A percentile compares a stretch with the other conserved stretches of the same genome.
phyloP scores from a whole-genome alignment of 2,113 vertebrate genomes.

The Odobenus rosmarus region DNA sequence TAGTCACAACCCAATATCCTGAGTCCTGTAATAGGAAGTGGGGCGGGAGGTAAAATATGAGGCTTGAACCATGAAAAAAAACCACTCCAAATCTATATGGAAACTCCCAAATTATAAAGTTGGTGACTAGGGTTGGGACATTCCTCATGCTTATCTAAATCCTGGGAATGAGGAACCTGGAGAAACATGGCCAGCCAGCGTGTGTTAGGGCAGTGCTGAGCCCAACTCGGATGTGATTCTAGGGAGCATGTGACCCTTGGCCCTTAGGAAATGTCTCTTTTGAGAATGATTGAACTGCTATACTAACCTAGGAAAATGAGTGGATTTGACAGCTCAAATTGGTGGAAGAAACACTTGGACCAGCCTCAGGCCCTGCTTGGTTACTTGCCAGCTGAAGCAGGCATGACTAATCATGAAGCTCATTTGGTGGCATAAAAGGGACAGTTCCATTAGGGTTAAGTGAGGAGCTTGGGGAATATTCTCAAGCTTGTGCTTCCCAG shows the following conservation, averaged over 20 bases:
- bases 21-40: neutral
- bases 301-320: conserved; percentile 17
- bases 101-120: neutral
- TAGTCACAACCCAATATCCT: neutral
- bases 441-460: conserved; percentile 50
- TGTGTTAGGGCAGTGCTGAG: neutral
- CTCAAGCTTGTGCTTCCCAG: neutral
- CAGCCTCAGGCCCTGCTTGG: conserved; percentile 46
- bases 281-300: conserved; percentile 11
- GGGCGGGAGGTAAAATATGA: neutral
- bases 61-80: neutral
- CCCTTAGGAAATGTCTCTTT: conserved; percentile 36
- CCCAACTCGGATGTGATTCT: neutral
- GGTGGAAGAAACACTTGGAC: conserved; percentile 63
- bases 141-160: neutral
- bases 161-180: neutral
- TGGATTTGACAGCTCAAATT: conserved; percentile 57
- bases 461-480: conserved; percentile 4
- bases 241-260: neutral
- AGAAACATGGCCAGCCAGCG: no score
- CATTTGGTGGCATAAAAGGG: conserved; percentile 57
- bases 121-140: neutral
- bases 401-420: conserved; percentile 56
- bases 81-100: neutral
- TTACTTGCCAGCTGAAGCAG: conserved; percentile 36